Evolutionary conservation across 2,888 invertebrate species (phyloP).

Genomic region (Clitarchus hookeri): DNA sequence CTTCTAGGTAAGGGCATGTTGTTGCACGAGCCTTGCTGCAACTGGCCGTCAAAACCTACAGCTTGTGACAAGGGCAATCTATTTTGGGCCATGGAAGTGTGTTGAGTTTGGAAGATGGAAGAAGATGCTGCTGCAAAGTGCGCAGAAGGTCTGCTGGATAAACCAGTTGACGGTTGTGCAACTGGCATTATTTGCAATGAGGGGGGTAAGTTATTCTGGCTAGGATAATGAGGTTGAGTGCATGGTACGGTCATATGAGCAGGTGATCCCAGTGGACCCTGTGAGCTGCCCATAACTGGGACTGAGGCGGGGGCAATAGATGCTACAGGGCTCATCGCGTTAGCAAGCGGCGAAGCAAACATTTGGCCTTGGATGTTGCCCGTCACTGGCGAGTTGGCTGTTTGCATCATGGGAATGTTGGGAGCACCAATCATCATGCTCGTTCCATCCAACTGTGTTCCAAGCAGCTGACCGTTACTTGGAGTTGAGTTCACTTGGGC

Average conservation of each 20-base stretch:
- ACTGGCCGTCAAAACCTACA: neutral
- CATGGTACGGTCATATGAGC: neutral
- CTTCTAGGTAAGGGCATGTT: neutral
- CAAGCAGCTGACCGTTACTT: neutral
- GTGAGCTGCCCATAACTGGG: neutral
- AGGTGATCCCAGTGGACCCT: neutral
- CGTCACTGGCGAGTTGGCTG: neutral
- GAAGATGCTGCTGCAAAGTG: neutral
- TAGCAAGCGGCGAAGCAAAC: neutral
- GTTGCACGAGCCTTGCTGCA: neutral
- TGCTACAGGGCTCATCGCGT: neutral
- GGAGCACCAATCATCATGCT: neutral
- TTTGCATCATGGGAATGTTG: no score
- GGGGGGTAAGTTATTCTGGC: neutral
- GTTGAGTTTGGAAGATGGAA: neutral
- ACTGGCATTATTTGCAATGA: neutral
- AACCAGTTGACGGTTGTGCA: neutral
- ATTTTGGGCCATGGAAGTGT: neutral
- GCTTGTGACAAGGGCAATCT: neutral
- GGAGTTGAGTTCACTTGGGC: neutral
- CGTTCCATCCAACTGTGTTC: neutral
- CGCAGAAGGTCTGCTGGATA: neutral
- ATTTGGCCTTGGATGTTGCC: neutral
- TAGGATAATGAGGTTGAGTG: neutral
- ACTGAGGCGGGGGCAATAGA: no score